Base-by-base conservation (phyloP, 2,113 vertebrate genomes). In the Sorex fumeus region DNA sequence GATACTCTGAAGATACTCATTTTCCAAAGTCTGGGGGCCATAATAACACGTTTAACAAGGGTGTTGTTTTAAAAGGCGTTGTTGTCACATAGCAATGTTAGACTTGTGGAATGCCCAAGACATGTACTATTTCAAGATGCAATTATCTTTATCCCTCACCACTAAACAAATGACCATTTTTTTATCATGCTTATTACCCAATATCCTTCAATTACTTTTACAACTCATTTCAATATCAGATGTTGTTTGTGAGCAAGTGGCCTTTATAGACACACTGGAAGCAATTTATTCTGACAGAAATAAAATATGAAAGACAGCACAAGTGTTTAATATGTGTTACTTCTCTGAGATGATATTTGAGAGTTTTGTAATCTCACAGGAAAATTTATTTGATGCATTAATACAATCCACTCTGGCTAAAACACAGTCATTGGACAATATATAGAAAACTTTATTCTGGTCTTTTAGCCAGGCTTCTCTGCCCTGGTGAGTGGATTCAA, bases 241-340 rank as follows among this genome's bases (percentile, higher is more conserved):
- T 1, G 32, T 88, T 89, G 30, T 84, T 97, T 85, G 25, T 78
- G 53, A 97, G 92, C 91, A 97, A 97, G 93, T 94, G 96, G 95
- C 77, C 92, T 84, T 84, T 88, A 93, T 76, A 88, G 77, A 88
- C 64, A 93, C 83, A 94, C 70, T 16, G 75, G 90, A 66, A 96
- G 87, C 74, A 96, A 96, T 92, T 90, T 96, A 93, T 88, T 83
- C 70, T 87, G 93, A 96, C 93, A 74, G 96, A 81, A 90, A 27
- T 95, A 78, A 94, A 93, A 79, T 84, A 72, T 72, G 84, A 93
- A 95, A 93, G 94, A 45, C 0, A 80, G 30, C 36, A 91, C 57
- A 3, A 77, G 86, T 64, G 93, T 40, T 70, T 57, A 23, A 40
- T 93, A 87, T 71, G 72, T 84, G 57, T 74, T 95, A 64, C 82